These are phyloP conservation scores for Triplophysa dalaica DNA, from an alignment of 2,113 vertebrate genomes.

Conservation along the genomic window DNA sequence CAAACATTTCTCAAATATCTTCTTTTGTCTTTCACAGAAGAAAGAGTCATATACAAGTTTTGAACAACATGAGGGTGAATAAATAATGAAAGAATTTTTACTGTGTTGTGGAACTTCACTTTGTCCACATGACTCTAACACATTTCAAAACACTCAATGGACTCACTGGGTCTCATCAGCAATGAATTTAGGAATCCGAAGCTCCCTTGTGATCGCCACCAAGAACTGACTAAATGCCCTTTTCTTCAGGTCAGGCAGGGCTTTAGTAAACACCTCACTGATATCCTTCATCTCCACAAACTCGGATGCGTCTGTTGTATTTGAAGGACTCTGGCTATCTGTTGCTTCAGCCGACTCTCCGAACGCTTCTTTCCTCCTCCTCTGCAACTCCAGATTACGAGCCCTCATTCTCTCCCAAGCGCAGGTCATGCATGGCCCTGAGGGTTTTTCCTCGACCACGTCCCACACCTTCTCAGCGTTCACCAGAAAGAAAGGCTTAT, in stretches of 20 bases:
- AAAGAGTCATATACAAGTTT: too few species aligned
- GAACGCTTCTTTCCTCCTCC: conserved; percentile 22
- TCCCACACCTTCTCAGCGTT: conserved; percentile 45
- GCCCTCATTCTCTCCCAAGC: conserved; percentile 57
- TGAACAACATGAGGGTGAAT: too few species aligned
- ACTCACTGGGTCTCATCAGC: conserved; percentile 45
- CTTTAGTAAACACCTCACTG: conserved; percentile 17
- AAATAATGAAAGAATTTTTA: too few species aligned
- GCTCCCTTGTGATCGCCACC: conserved; percentile 42
- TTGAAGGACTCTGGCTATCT: neutral
- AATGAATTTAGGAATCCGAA: conserved; percentile 17
- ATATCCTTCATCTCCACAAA: conserved; percentile 42
- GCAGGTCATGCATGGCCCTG: conserved; percentile 56
- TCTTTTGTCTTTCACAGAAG: too few species aligned
- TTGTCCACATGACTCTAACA: too few species aligned
- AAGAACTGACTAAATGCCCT: conserved; percentile 54
- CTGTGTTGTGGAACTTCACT: too few species aligned
- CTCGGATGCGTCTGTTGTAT: neutral
- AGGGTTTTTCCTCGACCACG: conserved; percentile 36
- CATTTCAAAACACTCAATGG: neutral
- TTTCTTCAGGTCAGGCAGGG: conserved; percentile 46
- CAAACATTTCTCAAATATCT: too few species aligned
- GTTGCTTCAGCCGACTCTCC: neutral
- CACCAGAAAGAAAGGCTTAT: conserved; percentile 51
- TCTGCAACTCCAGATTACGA: conserved; percentile 50